Evolutionary conservation across 2,888 invertebrate species (phyloP).

Genomic region (Allacma fusca): DNA sequence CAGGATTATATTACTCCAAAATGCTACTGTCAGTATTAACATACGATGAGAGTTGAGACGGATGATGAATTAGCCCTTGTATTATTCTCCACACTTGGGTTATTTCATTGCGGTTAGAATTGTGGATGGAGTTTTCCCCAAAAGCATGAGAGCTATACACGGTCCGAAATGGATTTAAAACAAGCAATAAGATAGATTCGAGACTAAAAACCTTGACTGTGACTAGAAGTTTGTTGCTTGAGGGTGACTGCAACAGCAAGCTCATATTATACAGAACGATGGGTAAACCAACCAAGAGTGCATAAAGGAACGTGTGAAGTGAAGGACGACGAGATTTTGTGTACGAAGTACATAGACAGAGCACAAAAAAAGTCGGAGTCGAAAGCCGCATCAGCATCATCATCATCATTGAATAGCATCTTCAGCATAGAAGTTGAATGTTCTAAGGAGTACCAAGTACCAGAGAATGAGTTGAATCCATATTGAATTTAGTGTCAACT

Average conservation of each 20-base stretch:
- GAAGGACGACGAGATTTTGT: conserved; percentile 43
- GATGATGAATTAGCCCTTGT: not conserved
- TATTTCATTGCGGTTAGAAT: not conserved
- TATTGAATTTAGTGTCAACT: conserved; percentile 25
- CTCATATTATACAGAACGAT: not conserved
- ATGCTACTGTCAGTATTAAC: not conserved
- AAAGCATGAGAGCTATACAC: not conserved
- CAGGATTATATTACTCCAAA: not conserved
- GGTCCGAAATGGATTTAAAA: conserved; percentile 13
- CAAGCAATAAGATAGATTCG: conserved; percentile 16
- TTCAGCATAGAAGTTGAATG: conserved; percentile 8
- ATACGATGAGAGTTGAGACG: not conserved
- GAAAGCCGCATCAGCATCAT: conserved; percentile 23
- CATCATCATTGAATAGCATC: conserved; percentile 2
- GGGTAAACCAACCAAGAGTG: not conserved
- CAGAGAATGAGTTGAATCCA: not conserved
- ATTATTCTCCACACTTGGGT: conserved; percentile 4
- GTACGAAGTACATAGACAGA: not conserved
- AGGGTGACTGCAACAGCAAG: conserved; percentile 14
- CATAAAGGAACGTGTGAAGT: conserved; percentile 36
- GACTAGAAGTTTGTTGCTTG: conserved; percentile 22
- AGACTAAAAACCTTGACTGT: conserved; percentile 21
- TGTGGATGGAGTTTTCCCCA: not conserved
- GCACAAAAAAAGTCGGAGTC: conserved; percentile 12
- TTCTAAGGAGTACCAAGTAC: not conserved